Base-by-base conservation (phyloP, 1,140 invertebrate species). In the Nomia melanderi region DNA sequence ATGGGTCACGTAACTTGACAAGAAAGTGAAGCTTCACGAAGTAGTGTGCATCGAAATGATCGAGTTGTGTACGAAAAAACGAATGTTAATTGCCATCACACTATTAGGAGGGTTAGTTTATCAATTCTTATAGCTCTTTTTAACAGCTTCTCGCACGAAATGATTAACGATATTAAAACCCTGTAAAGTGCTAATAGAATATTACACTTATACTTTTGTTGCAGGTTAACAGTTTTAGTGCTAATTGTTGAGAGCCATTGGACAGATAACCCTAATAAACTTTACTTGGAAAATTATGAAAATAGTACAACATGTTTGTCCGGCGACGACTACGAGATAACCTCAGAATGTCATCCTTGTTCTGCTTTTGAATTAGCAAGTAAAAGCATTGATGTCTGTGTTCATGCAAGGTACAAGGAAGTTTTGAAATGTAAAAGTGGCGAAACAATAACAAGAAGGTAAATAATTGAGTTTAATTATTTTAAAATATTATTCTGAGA, bases 341-440 rank as follows among this genome's bases (percentile, higher is more conserved):
- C 96, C 23, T 94, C 94, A 76, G 95, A 96, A 89, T 97, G 96
- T 87, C 95, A 96, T 92, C 96, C 95, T 12, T 97, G 97, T 89
- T 94, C 95, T 86, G 94, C 94, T 63, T 96, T 95, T 90, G 95
- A 96, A 92, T 94, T 96, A 77, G 94, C 94, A 11, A 96, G 95
- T 82, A 93, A 94, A 91, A 96, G 94, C 84, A 92, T 95, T 11
- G 93, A 94, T 54, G 94, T 95, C n/a, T 96, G 96, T 88, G 92
- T 94, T 54, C 93, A 94, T 78, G 95, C 95, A 2, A 94, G 95
- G 69, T 95, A 94, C 82, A 96, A 96, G 86, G 95, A 96, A 91
- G 89, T 95, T 39, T 83, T 96, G 8, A 93, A 93, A 79, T 96
- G 96, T 91, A 93, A 94, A 81, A 95, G 93, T 83, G 95, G 95